These are phyloP conservation scores for Palloptera scutellata DNA, from an alignment of 2,888 invertebrate species.

Conservation along the genomic window DNA sequence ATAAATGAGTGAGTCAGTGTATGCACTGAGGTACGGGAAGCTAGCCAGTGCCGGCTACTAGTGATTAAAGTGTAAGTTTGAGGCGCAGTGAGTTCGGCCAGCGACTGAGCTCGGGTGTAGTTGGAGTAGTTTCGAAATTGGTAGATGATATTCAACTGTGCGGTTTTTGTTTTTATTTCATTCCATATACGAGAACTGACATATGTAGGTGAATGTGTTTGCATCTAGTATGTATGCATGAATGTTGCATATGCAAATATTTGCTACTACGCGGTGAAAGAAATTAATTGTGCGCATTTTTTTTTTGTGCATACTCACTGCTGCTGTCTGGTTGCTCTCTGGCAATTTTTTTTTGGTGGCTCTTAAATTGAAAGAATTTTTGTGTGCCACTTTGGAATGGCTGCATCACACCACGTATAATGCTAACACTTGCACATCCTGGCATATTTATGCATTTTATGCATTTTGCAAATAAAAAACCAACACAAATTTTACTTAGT, in stretches of 20 bases:
- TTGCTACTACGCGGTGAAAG: constrained; percentile 1
- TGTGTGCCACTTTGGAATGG: background rate
- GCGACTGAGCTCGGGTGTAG: background rate
- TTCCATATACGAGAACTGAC: background rate
- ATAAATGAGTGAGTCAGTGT: too few relatives aligned
- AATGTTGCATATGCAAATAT: constrained; percentile 35
- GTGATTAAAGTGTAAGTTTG: background rate
- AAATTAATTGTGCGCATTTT: constrained; percentile 12
- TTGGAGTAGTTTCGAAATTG: too few relatives aligned
- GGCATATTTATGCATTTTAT: background rate
- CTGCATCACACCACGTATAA: background rate
- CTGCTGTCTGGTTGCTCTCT: background rate
- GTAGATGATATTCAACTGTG: background rate
- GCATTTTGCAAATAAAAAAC: too few relatives aligned
- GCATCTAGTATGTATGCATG: constrained; percentile 5
- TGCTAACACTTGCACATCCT: background rate
- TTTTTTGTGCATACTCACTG: background rate
- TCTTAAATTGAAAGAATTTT: background rate
- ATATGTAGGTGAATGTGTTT: background rate
- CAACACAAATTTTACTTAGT: too few relatives aligned
- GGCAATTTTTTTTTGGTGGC: background rate
- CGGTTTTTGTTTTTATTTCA: background rate
- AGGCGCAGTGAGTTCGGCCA: background rate
- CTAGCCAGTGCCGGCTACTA: too few relatives aligned
- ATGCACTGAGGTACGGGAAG: too few relatives aligned